phyloP scores from a whole-genome alignment of 2,113 vertebrate genomes.

The Phainopepla nitens region DNA sequence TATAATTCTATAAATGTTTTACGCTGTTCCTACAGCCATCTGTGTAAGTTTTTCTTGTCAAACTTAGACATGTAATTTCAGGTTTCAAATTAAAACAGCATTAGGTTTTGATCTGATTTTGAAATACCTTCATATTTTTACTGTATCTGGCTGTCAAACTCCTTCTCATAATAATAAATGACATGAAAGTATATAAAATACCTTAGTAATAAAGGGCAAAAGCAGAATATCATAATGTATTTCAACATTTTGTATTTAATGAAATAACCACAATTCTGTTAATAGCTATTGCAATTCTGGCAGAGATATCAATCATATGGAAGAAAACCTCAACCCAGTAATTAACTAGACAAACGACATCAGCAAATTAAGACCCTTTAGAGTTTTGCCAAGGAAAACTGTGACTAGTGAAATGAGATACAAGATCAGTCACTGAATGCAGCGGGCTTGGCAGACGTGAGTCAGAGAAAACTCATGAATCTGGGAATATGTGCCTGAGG shows the following conservation, averaged over 20 bases:
- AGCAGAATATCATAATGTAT: neutral
- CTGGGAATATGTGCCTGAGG: neutral
- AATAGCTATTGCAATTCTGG: neutral
- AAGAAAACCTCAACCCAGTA: neutral
- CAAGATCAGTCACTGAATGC: neutral
- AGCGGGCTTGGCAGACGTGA: neutral
- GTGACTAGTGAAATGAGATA: neutral
- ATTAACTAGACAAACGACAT: neutral
- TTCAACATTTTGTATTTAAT: neutral
- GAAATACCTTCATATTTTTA: neutral
- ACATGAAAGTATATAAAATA: neutral
- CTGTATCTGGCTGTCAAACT: neutral
- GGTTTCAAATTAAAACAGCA: neutral
- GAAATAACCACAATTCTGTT: neutral
- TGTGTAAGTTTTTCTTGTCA: neutral
- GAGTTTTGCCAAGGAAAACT: neutral
- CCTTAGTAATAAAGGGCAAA: neutral
- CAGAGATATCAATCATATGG: neutral
- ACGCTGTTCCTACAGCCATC: neutral
- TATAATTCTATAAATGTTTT: neutral
- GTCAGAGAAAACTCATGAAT: neutral
- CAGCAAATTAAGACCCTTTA: neutral
- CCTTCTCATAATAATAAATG: neutral
- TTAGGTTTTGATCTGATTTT: neutral
- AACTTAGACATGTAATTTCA: neutral